Percentiles rank a stretch among this genome's conserved stretches.
These are phyloP conservation scores for Prunella fulvescens DNA, from an alignment of 2,113 vertebrate species.

Conservation along the genomic window DNA sequence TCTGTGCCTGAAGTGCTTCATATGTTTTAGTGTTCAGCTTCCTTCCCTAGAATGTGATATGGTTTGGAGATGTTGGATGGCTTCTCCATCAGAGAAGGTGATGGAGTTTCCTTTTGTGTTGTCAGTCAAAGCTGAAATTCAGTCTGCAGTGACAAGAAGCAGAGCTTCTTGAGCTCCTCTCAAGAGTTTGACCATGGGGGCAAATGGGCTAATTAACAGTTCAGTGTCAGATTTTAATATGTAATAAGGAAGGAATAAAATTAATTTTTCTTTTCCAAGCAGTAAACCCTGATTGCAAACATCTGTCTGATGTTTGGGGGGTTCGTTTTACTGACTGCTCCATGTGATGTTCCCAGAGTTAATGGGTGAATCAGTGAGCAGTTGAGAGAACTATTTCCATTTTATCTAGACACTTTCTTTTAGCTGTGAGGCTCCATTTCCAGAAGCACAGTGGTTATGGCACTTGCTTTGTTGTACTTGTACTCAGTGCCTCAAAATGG, in stretches of 20 bases:
- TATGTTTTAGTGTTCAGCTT: background rate
- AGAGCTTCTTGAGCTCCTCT: background rate
- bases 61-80: background rate
- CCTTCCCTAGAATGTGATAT: background rate
- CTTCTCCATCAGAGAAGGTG: background rate
- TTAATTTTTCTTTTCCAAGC: background rate
- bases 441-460: slow-evolving; percentile 6
- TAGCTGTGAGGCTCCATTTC: background rate
- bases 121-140: background rate
- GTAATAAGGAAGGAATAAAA: background rate
- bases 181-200: background rate
- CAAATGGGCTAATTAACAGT: background rate
- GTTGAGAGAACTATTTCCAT: background rate
- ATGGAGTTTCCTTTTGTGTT: background rate
- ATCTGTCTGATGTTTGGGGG: background rate
- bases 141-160: background rate
- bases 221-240: background rate
- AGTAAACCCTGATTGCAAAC: background rate
- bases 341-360: background rate
- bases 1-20: background rate
- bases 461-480: slow-evolving; percentile 52
- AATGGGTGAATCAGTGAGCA: background rate
- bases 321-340: background rate
- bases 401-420: background rate
- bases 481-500: slow-evolving; percentile 29